Percentiles rank a stretch among this genome's conserved stretches.
Evolutionary conservation across 2,888 invertebrate species (phyloP).

Genomic region (Papilio protenor): DNA sequence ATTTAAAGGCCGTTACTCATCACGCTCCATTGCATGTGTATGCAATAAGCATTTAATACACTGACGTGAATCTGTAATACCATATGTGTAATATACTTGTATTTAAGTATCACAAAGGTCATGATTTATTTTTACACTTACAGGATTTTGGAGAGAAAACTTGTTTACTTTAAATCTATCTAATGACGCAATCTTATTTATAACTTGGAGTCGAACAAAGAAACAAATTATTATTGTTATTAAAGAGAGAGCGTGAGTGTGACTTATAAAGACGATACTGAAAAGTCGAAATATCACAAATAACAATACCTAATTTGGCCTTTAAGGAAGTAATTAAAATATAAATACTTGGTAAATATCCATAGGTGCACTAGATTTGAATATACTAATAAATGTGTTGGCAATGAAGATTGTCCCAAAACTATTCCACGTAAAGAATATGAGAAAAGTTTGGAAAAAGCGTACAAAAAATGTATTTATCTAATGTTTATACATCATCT

Average conservation of each 20-base stretch:
- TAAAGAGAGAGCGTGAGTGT: neutral
- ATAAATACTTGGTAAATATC: neutral
- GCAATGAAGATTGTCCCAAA: neutral
- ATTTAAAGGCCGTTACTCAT: constrained; percentile 17
- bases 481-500: neutral
- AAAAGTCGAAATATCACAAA: neutral
- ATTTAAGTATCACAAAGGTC: neutral
- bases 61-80: neutral
- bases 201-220: neutral
- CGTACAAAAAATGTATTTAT: neutral
- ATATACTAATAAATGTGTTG: neutral
- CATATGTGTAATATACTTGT: neutral
- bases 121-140: neutral
- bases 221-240: neutral
- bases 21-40: neutral
- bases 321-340: no score
- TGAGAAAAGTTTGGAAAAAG: neutral
- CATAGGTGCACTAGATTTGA: neutral
- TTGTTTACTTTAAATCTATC: no score
- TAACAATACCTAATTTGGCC: neutral
- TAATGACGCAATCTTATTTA: neutral
- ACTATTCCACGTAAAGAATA: neutral
- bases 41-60: constrained; percentile 3
- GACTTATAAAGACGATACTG: neutral
- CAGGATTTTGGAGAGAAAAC: neutral